phyloP scores from a whole-genome alignment of 1,140 invertebrate genomes.

The Drosophila pallidifrons region DNA sequence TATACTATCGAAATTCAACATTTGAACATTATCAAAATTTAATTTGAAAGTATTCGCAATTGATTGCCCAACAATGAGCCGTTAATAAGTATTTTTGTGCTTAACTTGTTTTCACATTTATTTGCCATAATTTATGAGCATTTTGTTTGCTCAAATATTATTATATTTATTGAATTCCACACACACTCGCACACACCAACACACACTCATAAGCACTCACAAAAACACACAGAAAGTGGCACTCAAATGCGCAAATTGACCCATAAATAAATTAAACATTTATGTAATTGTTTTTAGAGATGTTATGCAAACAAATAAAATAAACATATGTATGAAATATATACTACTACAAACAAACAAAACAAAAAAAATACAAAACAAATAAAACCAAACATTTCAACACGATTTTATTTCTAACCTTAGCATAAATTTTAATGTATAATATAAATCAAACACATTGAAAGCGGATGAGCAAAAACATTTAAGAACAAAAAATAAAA shows the following conservation, averaged over 20 bases:
- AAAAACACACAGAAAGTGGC: conserved; percentile 11
- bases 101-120: conserved; percentile 34
- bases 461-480: conserved; percentile 23
- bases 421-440: conserved; percentile 79
- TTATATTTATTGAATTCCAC: conserved; percentile 25
- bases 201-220: conserved; percentile 17
- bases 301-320: conserved; percentile 50
- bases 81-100: conserved; percentile 44
- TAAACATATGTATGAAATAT: conserved; percentile 36
- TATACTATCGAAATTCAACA: not conserved
- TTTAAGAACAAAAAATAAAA: conserved; percentile 49
- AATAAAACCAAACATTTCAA: conserved; percentile 63
- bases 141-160: conserved; percentile 46
- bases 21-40: conserved; percentile 13
- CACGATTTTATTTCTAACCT: conserved; percentile 75
- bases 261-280: conserved; percentile 64
- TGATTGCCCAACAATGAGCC: conserved; percentile 44
- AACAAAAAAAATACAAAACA: conserved; percentile 21
- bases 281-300: conserved; percentile 61
- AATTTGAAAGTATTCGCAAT: conserved; percentile 36
- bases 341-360: conserved; percentile 21
- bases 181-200: conserved; percentile 12
- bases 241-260: conserved; percentile 34
- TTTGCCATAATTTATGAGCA: conserved; percentile 66
- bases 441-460: conserved; percentile 51